Base-by-base conservation (phyloP, 1,140 invertebrate species). In the Danaus plexippus region DNA sequence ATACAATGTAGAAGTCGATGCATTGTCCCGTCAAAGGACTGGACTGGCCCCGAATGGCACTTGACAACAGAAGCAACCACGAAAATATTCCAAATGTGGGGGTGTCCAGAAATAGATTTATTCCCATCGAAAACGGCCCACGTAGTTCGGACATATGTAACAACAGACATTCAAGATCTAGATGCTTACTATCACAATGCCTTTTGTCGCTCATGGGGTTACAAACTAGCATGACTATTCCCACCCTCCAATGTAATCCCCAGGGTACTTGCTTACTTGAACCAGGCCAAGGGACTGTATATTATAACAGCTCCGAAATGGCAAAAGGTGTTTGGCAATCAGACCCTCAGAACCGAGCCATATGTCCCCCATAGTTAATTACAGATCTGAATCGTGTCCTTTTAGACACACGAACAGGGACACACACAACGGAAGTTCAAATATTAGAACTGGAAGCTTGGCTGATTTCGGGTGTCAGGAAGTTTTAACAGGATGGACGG, bases 201-300 rank as follows among this genome's bases (percentile, higher is more conserved):
- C n/a, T n/a, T n/a, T n/a, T n/a, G n/a, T n/a, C n/a, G n/a, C n/a
- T n/a, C n/a, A n/a, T 83, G 80, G 76, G 10, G 62, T n/a, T 79
- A 59, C 67, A 52, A 40, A 4, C 69, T 80, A 41, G 75, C 57
- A 0, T 80, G 77, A 69, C 11, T 79, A 22, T 83, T 83, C 44
- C 77, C 80, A 9, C 73, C 73, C 9, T 68, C 71, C 5, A 53
- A 52, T 11, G 49, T 70, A 42, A 65, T 73, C 1, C 65, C 67
- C 1, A n/a, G n/a, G n/a, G n/a, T n/a, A n/a, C n/a, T n/a, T n/a
- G n/a, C n/a, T n/a, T n/a, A n/a, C n/a, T n/a, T 73, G 9, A 64
- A 70, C 12, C 11, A 40, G 7, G 49, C 61, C 7, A 9, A 12
- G 18, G 67, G 64, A 9, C 18, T 11, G 5, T 73, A 54, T 45